Evolutionary conservation across 2,797 vertebrate genomes (phyloP).

Genomic region (Anguilla marmorata): DNA sequence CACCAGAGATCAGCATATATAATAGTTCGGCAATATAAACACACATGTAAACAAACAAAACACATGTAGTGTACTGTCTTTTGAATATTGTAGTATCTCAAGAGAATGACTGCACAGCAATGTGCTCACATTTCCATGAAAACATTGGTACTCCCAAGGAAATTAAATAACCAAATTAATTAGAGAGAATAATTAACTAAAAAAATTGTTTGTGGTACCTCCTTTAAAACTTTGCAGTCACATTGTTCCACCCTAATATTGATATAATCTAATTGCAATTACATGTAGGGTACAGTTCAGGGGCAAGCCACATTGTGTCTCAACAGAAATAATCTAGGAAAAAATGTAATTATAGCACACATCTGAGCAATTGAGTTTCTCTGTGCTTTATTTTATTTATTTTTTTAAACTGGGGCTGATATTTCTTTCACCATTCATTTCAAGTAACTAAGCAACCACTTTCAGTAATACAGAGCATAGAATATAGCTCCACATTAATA

Average conservation of each 20-base stretch:
- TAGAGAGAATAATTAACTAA: neutral
- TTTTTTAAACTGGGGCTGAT: neutral
- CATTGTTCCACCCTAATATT: neutral
- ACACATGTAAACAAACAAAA: no score
- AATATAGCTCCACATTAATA: neutral
- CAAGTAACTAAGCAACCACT: constrained; percentile 7
- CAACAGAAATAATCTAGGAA: neutral
- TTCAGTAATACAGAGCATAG: constrained; percentile 1
- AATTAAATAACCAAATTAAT: neutral
- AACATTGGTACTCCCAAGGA: neutral
- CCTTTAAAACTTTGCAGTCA: neutral
- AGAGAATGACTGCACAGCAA: neutral
- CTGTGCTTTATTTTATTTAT: neutral
- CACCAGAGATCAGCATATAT: no score
- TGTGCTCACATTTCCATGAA: neutral
- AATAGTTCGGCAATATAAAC: no score
- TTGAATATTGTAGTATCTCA: neutral
- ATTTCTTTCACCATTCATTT: neutral
- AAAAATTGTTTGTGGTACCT: neutral
- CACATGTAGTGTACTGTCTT: neutral
- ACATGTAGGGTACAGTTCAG: neutral
- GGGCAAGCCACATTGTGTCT: neutral
- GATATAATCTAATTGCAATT: neutral
- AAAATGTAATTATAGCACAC: neutral
- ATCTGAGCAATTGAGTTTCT: neutral